Evolutionary conservation across 2,113 vertebrate species (phyloP), one percentile per base, ranked within the genome.

Genomic region (Madoqua kirkii): DNA sequence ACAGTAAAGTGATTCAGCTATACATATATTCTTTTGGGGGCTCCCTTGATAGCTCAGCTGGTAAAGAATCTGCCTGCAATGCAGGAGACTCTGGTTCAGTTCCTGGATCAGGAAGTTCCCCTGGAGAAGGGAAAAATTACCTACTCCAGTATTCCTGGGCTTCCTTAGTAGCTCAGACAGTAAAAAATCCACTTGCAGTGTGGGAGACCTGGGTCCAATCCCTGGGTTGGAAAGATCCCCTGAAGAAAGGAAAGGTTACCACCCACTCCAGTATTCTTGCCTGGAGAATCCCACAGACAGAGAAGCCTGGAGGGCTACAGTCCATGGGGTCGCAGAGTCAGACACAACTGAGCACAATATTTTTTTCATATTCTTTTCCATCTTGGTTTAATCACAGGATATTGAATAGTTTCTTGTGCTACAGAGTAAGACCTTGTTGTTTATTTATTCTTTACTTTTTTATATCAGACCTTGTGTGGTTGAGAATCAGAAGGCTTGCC

Each of bases 401-500:
- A 76, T 27, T 76, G 40, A 43, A 76, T 76, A 43, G 71, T 43
- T 76, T 23, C 40, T 40, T 76, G 23, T 76, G 40, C 40, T 76
- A 43, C 40, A 76, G 23, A 76, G 71, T 76, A 76, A 76, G 23
- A 76, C 40, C 23, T 76, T 74, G 36, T 74, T 74, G 19, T 74
- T 40, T 76, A 15, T 76, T 76, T 76, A 27, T 60, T 83, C 48
- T 93, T 93, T 45, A 33, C 23, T 48, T 93, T 91, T 92, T 97
- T 71, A 43, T 95, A 62, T 93, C 67, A 79, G 48, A 64, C 5
- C 57, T 96, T 64, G 64, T 88, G 2, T 82, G n/a, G 71, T 57
- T 93, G 91, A 94, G 93, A 85, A 89, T 98, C 93, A 95, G 52
- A 98, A 96, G 43, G 91, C 84, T 97, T 98, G 45, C 27, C 33